These are phyloP conservation scores for Empis stercorea DNA, from an alignment of 2,888 invertebrate species.

Conservation along the genomic window DNA sequence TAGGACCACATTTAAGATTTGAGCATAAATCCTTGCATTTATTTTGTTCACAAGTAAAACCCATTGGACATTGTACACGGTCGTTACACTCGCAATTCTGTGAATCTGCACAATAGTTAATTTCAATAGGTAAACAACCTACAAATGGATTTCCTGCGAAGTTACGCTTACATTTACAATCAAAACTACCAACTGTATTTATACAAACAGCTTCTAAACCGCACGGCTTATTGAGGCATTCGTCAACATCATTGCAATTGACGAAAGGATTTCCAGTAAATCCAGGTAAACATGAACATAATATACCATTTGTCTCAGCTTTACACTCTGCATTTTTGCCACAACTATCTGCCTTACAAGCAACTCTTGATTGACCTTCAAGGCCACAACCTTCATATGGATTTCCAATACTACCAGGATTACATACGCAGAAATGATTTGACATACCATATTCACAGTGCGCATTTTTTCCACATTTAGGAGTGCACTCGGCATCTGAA, in stretches of 20 bases:
- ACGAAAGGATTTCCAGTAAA: slow-evolving; percentile 80
- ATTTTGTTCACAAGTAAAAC: slow-evolving; percentile 59
- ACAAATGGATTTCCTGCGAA: slow-evolving; percentile 80
- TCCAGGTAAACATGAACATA: slow-evolving; percentile 72
- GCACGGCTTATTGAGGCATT: slow-evolving; percentile 66
- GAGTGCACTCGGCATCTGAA: slow-evolving; percentile 62
- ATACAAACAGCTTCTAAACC: slow-evolving; percentile 79
- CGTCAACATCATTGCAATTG: slow-evolving; percentile 71
- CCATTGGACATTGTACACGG: slow-evolving; percentile 60
- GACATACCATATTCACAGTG: slow-evolving; percentile 70
- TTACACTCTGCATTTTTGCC: slow-evolving; percentile 69
- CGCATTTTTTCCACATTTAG: slow-evolving; percentile 68
- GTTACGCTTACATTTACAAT: slow-evolving; percentile 76
- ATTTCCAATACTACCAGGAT: slow-evolving; percentile 73
- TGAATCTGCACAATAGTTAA: slow-evolving; percentile 57
- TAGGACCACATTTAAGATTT: slow-evolving; percentile 63
- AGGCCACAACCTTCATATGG: slow-evolving; percentile 70
- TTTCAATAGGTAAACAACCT: slow-evolving; percentile 59
- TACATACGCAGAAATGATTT: slow-evolving; percentile 67
- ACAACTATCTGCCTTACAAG: slow-evolving; percentile 59
- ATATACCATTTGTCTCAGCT: slow-evolving; percentile 57
- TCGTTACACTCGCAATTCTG: slow-evolving; percentile 55
- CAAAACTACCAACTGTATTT: slow-evolving; percentile 77
- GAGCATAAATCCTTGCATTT: slow-evolving; percentile 67
- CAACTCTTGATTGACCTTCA: slow-evolving; percentile 48